These are phyloP conservation scores for Oryzias celebensis DNA, from an alignment of 2,113 vertebrate genomes.

Conservation along the genomic window DNA sequence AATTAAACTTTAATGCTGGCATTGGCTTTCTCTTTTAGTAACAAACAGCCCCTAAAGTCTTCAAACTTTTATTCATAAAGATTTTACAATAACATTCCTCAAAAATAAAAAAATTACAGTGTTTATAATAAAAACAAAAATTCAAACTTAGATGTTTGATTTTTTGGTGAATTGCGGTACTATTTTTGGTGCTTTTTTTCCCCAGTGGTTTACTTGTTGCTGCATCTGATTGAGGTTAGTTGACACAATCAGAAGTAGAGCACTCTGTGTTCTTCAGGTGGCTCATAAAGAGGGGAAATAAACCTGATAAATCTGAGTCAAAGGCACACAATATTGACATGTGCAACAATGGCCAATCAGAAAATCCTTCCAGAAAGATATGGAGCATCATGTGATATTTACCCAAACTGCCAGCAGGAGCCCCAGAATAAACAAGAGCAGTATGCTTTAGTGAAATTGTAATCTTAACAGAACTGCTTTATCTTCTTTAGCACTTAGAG, in stretches of 20 bases:
- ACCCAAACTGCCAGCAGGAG: constrained; percentile 27
- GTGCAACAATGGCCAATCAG: constrained; percentile 33
- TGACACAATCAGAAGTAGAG: constrained; percentile 11
- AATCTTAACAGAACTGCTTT: constrained; percentile 7
- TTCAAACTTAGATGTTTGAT: too few relatives aligned
- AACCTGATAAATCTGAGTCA: constrained; percentile 18
- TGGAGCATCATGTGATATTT: constrained; percentile 47
- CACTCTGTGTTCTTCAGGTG: constrained; percentile 12
- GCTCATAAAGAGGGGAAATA: constrained; percentile 12
- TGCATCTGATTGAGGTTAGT: constrained; percentile 10
- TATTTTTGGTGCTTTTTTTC: too few relatives aligned
- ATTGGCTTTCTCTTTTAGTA: too few relatives aligned
- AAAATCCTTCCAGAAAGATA: constrained; percentile 44
- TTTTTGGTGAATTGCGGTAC: too few relatives aligned
- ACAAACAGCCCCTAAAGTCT: too few relatives aligned
- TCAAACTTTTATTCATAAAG: too few relatives aligned
- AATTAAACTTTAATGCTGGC: too few relatives aligned
- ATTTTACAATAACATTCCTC: too few relatives aligned
- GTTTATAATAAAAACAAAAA: too few relatives aligned
- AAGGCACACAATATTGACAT: constrained; percentile 47
- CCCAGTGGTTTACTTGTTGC: background rate
- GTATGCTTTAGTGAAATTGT: constrained; percentile 17
- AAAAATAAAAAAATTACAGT: too few relatives aligned
- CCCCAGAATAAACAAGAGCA: constrained; percentile 35
- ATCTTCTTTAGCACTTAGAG: background rate